Percentiles rank a stretch among this genome's conserved stretches.
phyloP scores from a whole-genome alignment of 2,888 invertebrate genomes.

The Antitype chi region DNA sequence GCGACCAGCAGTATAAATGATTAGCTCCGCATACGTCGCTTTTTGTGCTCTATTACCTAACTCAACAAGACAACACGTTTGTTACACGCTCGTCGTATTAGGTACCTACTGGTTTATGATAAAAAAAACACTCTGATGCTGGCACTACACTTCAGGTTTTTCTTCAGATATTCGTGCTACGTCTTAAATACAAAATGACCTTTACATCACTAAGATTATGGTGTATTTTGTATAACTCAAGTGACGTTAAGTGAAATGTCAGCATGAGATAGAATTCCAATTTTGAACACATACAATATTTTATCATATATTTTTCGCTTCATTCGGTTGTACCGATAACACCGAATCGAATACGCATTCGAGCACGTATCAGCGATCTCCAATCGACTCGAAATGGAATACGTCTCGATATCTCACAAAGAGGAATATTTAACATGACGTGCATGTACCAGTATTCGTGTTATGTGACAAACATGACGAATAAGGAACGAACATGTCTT shows the following conservation, averaged over 20 bases:
- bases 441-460: conserved; percentile 1
- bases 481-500: background rate
- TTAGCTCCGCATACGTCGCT: too few relatives aligned
- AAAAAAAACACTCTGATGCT: too few relatives aligned
- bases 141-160: too few relatives aligned
- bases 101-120: too few relatives aligned
- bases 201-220: too few relatives aligned
- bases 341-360: conserved; percentile 10
- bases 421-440: conserved; percentile 27
- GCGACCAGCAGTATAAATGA: too few relatives aligned
- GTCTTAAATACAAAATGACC: too few relatives aligned
- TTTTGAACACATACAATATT: background rate
- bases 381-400: conserved; percentile 43
- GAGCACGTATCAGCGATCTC: conserved; percentile 38
- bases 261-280: too few relatives aligned
- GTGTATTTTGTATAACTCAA: too few relatives aligned
- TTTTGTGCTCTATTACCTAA: background rate
- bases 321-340: background rate
- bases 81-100: background rate
- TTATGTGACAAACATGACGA: conserved; percentile 28
- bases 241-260: too few relatives aligned
- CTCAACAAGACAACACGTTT: background rate
- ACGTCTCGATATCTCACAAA: conserved; percentile 27
- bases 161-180: too few relatives aligned
- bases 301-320: conserved; percentile 5